Conservation (phyloP, 2,113 vertebrate species). For the Eulemur rufifrons region DNA sequence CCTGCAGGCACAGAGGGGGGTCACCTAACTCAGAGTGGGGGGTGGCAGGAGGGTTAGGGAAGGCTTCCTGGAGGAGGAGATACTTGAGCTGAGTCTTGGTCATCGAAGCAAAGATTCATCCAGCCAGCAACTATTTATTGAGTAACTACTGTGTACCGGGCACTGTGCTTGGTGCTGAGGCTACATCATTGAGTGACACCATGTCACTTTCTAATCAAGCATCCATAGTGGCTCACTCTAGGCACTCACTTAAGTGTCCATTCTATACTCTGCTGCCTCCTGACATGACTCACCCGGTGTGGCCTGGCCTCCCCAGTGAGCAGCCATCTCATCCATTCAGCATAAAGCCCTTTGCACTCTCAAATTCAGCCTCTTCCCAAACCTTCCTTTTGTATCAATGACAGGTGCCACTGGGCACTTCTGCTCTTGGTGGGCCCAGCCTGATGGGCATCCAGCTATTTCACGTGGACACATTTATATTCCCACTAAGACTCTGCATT, state of each 20-base stretch:
- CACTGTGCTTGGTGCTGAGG: background rate
- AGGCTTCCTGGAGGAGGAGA: background rate
- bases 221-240: background rate
- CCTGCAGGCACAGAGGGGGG: background rate
- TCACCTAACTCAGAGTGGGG: background rate
- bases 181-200: background rate
- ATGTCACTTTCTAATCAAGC: background rate
- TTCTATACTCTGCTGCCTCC: background rate
- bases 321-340: background rate
- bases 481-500: background rate
- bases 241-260: background rate
- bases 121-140: background rate
- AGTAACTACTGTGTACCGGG: background rate
- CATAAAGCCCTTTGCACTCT: background rate
- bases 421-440: background rate
- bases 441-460: background rate
- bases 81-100: background rate
- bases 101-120: background rate
- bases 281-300: background rate
- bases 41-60: background rate
- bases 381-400: background rate
- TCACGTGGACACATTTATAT: background rate
- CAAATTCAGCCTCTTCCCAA: background rate
- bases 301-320: background rate
- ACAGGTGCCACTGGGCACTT: background rate